A percentile compares a stretch with the other conserved stretches of the same genome.
Evolutionary conservation across 2,113 vertebrate species (phyloP).

Genomic region (Tamias sibiricus): DNA sequence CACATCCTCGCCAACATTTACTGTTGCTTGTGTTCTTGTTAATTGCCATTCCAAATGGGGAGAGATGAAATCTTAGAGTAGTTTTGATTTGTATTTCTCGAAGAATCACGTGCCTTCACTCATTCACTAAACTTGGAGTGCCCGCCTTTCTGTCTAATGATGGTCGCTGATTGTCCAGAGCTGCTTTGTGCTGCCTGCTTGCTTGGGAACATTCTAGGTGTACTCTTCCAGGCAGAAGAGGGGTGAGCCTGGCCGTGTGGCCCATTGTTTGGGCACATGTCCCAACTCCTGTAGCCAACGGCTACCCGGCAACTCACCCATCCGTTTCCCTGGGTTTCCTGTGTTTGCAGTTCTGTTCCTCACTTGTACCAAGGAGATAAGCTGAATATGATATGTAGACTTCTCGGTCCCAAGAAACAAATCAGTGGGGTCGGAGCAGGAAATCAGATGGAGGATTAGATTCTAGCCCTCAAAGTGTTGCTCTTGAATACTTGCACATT

Average conservation of each 20-base stretch:
- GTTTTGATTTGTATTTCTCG: no score
- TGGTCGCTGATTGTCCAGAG: no score
- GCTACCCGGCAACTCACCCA: not conserved
- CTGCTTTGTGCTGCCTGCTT: not conserved
- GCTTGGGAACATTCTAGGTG: rapidly evolving
- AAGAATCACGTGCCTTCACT: not conserved
- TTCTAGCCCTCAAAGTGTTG: not conserved
- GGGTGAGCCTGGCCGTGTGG: not conserved
- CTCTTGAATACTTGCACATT: not conserved
- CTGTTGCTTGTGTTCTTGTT: no score
- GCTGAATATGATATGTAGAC: constrained; percentile 43
- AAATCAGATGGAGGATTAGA: constrained; percentile 52
- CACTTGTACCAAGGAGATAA: constrained; percentile 48
- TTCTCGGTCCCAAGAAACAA: constrained; percentile 23
- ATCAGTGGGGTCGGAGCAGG: constrained; percentile 14
- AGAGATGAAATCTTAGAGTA: no score
- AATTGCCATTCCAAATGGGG: no score
- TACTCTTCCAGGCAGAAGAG: not conserved
- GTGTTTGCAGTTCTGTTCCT: not conserved
- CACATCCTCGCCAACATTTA: no score
- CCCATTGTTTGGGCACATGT: not conserved
- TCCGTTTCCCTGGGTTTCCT: not conserved
- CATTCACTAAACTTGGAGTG: not conserved
- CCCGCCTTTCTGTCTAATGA: not conserved
- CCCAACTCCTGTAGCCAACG: rapidly evolving